Conservation (phyloP, 2,797 vertebrate species). For the Lagocephalus sceleratus region DNA sequence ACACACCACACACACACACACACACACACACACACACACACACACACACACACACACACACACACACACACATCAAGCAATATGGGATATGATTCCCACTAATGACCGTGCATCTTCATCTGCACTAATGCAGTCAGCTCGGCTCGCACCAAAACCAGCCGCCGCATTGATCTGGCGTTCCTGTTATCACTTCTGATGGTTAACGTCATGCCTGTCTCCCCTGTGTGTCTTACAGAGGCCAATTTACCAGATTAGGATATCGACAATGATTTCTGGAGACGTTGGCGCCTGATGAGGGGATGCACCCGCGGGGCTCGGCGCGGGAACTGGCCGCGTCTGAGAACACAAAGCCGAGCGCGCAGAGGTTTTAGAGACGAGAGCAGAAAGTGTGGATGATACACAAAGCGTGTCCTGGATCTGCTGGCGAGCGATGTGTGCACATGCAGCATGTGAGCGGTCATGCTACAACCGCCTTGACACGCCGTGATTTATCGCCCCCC, state of each 20-base stretch:
- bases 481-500: slow-evolving; percentile 23
- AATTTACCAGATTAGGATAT: slow-evolving; percentile 15
- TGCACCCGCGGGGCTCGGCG: slow-evolving; percentile 17
- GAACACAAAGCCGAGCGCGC: slow-evolving; percentile 26
- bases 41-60: slow-evolving; percentile 19
- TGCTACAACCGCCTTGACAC: slow-evolving; percentile 17
- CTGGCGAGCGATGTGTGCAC: background rate
- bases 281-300: slow-evolving; percentile 31
- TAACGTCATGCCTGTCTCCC: slow-evolving; percentile 7
- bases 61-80: slow-evolving; percentile 31
- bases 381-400: background rate
- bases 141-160: slow-evolving; percentile 15
- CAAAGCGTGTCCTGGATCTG: background rate
- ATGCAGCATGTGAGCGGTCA: slow-evolving; percentile 13
- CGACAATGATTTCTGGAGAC: slow-evolving; percentile 29
- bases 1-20: slow-evolving; percentile 19
- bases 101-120: slow-evolving; percentile 52
- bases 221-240: slow-evolving; percentile 2
- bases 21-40: no score
- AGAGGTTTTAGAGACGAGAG: slow-evolving; percentile 8
- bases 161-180: slow-evolving; percentile 50
- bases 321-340: slow-evolving; percentile 8
- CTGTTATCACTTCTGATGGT: slow-evolving; percentile 29
- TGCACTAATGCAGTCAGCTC: slow-evolving; percentile 8
- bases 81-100: slow-evolving; percentile 43